Evolutionary conservation across 2,888 invertebrate genomes (phyloP).

Genomic region (Meiosimyza platycephala): DNA sequence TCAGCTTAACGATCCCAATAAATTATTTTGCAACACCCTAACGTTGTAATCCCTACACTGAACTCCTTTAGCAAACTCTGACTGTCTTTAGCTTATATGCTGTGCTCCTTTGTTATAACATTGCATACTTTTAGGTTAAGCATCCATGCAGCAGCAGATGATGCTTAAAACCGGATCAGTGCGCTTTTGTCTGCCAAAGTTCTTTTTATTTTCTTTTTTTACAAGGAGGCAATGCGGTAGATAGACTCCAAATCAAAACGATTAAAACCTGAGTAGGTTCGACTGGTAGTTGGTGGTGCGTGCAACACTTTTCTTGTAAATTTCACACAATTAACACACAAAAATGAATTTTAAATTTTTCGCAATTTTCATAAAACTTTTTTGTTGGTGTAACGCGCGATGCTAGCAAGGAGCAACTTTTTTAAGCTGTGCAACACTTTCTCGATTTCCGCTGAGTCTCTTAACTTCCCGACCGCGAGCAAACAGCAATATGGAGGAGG

Average conservation of each 20-base stretch:
- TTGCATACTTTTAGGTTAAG: slow-evolving; percentile 40
- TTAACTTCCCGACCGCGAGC: neutral
- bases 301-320: neutral
- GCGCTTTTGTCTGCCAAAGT: slow-evolving; percentile 17
- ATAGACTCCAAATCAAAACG: neutral
- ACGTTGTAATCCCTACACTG: neutral
- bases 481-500: neutral
- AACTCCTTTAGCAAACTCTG: slow-evolving; percentile 19
- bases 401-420: neutral
- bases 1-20: too few relatives aligned
- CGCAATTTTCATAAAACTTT: neutral
- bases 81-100: neutral
- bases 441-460: neutral
- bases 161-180: slow-evolving; percentile 31
- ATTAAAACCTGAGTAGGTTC: neutral
- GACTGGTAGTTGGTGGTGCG: neutral
- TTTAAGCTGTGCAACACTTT: slow-evolving; percentile 7
- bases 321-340: slow-evolving; percentile 11
- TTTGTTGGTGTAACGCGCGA: neutral
- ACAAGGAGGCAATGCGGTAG: too few relatives aligned
- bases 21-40: too few relatives aligned
- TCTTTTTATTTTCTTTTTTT: too few relatives aligned
- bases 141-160: slow-evolving; percentile 31
- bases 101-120: neutral
- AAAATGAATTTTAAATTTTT: neutral